These are phyloP conservation scores for Candidula unifasciata DNA, from an alignment of 2,888 invertebrate genomes.

Conservation along the genomic window DNA sequence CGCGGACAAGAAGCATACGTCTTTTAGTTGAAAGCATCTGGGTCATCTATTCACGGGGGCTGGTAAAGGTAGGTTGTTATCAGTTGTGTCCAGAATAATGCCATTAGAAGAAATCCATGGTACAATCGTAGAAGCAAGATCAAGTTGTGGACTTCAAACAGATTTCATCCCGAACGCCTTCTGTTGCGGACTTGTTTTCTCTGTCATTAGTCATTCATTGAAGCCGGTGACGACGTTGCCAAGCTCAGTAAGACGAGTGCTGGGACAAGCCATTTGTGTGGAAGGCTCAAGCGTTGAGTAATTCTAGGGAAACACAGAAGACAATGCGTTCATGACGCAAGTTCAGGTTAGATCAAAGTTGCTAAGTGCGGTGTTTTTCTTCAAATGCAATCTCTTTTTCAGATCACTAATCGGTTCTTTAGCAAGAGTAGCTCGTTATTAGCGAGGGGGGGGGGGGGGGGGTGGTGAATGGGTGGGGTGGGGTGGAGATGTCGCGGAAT, in stretches of 20 bases:
- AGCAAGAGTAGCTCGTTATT: too few species aligned
- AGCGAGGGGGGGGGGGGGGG: too few species aligned
- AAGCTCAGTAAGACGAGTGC: too few species aligned
- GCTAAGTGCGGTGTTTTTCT: neutral
- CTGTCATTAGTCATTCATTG: too few species aligned
- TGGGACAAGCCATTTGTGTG: constrained; percentile 10
- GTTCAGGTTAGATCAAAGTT: neutral
- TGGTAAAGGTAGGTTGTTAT: neutral
- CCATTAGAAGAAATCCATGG: neutral
- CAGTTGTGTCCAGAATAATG: neutral
- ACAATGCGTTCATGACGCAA: neutral
- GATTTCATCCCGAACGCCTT: neutral
- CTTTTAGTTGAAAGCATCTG: neutral
- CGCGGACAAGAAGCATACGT: neutral
- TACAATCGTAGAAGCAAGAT: neutral
- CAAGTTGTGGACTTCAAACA: neutral
- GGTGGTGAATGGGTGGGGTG: too few species aligned
- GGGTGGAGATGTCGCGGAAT: too few species aligned
- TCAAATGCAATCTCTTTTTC: neutral
- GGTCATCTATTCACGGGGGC: neutral
- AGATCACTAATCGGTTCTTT: too few species aligned
- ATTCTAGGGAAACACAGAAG: neutral
- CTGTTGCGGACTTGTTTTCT: too few species aligned
- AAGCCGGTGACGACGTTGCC: too few species aligned
- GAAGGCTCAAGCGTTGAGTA: neutral